Evolutionary conservation across 2,113 vertebrate genomes (phyloP).

Genomic region (Halcyon malimbica): DNA sequence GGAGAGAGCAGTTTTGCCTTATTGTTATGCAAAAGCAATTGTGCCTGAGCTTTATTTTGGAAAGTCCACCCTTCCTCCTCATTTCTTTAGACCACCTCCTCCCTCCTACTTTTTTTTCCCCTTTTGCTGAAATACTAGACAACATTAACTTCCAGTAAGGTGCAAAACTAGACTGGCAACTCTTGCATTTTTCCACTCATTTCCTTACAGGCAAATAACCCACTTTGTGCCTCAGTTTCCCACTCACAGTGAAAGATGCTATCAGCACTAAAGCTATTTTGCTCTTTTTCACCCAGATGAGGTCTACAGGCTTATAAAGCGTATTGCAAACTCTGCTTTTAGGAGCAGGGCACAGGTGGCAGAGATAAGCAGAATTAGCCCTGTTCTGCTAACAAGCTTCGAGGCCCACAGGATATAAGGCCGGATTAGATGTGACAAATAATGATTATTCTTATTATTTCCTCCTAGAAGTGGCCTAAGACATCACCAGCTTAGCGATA

Average conservation of each 20-base stretch:
- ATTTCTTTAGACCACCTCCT: not conserved
- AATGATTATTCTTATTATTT: constrained; percentile 35
- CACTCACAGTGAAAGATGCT: not conserved
- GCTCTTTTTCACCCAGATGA: not conserved
- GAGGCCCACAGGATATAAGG: constrained; percentile 36
- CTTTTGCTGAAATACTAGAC: not conserved
- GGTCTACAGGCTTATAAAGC: not conserved
- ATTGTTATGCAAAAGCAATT: not conserved
- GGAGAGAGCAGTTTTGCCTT: not conserved
- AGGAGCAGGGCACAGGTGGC: constrained; percentile 1
- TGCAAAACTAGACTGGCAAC: not conserved
- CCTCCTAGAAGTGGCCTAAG: constrained; percentile 1
- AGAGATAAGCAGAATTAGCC: constrained; percentile 36
- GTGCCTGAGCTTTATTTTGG: not conserved
- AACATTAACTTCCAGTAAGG: not conserved
- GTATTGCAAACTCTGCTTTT: not conserved
- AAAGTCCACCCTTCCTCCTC: not conserved
- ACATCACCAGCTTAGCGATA: not conserved
- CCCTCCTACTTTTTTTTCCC: not conserved
- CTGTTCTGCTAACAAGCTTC: constrained; percentile 17
- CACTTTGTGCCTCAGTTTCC: constrained; percentile 14
- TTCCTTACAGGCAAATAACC: not conserved
- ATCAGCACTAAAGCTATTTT: not conserved
- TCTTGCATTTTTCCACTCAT: not conserved
- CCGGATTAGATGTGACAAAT: constrained; percentile 43